Base-by-base conservation (phyloP, 1,140 invertebrate species). In the Caenorhabditis brenneri region DNA sequence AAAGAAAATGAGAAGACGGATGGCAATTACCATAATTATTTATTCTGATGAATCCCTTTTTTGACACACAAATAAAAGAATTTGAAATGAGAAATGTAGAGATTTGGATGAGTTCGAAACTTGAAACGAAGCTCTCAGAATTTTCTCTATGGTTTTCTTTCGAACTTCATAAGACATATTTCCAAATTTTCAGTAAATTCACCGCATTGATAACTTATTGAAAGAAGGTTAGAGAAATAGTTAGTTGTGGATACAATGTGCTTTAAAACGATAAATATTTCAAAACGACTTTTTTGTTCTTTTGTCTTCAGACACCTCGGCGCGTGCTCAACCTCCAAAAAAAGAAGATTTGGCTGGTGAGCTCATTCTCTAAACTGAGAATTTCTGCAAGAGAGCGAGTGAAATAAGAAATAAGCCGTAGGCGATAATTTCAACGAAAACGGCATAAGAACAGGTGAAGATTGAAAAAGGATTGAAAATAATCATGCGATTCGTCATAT, bases 11-110 rank as follows among this genome's bases (percentile, higher is more conserved):
- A 74, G 65, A 42, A 5, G 33, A 29, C 36, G 19, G 36, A 33
- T 42, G 33, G 65, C 65, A 74, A 74, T 74, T 74, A 74, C 65
- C 65, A 74, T 74, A 74, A 74, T 74, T 74, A 74, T 74, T 74
- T 74, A 74, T 74, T 74, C 65, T 42, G 65, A 42, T 74, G 65
- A 74, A 24, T 36, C 27, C 27, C 53, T 27, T 55, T 55, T 55
- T 55, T 24, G 22, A 24, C 53, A 24, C 16, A 24, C 53, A 55
- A 5, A 55, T 55, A 42, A 42, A 55, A 55, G 53, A 29, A 55
- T 55, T 55, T 55, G 5, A 22, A 55, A 29, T 10, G 24, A 55
- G 48, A 15, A 51, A 19, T 6, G 12, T 6, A 42, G 12, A 42
- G 12, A 6, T 12, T 42, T 12, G 39, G 12, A 6, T 5, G 39